These are phyloP conservation scores for Nothobranchius kuhntae DNA, from an alignment of 2,113 vertebrate species.

Conservation along the genomic window DNA sequence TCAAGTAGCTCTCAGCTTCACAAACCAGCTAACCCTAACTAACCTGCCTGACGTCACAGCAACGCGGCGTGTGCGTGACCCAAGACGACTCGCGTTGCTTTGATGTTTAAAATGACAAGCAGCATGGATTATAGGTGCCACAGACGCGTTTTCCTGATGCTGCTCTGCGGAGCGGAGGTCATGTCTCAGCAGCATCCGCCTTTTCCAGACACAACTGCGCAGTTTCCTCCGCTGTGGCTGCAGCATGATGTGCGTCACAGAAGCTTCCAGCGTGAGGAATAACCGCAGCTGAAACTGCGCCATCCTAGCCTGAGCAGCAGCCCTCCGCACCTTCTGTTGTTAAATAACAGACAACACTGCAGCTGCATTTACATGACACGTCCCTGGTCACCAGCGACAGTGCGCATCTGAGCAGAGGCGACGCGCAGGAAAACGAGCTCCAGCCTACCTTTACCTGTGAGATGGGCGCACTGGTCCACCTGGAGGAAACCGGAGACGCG, in stretches of 20 bases:
- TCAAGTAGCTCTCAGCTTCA: too few relatives aligned
- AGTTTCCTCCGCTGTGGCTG: slow-evolving; percentile 2
- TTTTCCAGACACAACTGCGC: not conserved
- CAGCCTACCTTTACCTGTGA: slow-evolving; percentile 28
- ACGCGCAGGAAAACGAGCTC: not conserved
- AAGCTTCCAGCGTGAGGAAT: slow-evolving; percentile 5
- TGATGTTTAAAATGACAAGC: not conserved
- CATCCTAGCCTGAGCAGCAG: slow-evolving; percentile 45
- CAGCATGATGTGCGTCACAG: not conserved
- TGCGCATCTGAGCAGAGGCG: not conserved
- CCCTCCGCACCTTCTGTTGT: slow-evolving; percentile 1
- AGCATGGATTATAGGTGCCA: not conserved
- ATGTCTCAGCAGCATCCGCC: slow-evolving; percentile 10
- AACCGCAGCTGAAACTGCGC: slow-evolving; percentile 57
- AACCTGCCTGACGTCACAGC: not conserved
- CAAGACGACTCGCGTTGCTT: too few relatives aligned
- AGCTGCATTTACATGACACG: slow-evolving; percentile 1
- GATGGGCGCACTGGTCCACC: slow-evolving; percentile 9
- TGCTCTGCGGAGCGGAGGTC: slow-evolving; percentile 16
- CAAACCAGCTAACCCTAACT: too few relatives aligned
- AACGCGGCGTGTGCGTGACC: not conserved
- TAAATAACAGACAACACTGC: slow-evolving; percentile 5
- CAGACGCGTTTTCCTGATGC: not conserved
- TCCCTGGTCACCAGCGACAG: too few relatives aligned
- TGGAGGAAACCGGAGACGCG: slow-evolving; percentile 33